Conservation (phyloP, 2,113 vertebrate genomes). For the Synchiropus splendidus region DNA sequence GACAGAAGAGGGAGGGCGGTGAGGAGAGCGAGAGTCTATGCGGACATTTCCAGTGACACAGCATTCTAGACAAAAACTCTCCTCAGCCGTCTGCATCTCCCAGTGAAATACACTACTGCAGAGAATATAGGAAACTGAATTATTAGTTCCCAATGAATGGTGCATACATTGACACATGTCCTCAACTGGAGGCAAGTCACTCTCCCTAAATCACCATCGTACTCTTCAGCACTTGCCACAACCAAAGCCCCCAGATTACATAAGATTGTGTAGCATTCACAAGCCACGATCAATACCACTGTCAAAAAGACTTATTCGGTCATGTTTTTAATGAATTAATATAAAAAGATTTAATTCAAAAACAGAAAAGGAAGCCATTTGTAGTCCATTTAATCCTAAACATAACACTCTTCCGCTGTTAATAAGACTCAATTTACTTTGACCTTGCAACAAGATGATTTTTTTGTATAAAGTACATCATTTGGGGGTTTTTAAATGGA, state of each 20-base stretch:
- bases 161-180: background rate
- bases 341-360: background rate
- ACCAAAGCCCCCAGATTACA: constrained; percentile 37
- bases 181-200: background rate
- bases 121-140: too few relatives aligned
- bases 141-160: too few relatives aligned
- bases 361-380: background rate
- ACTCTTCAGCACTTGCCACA: constrained; percentile 38
- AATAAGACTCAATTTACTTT: too few relatives aligned
- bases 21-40: constrained; percentile 28
- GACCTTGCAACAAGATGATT: too few relatives aligned
- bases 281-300: constrained; percentile 1
- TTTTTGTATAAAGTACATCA: too few relatives aligned
- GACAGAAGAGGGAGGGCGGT: constrained; percentile 14
- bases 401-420: too few relatives aligned
- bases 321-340: background rate
- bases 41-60: constrained; percentile 64
- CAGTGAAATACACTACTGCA: too few relatives aligned
- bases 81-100: too few relatives aligned
- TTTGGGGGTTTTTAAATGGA: too few relatives aligned
- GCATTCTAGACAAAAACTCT: constrained; percentile 50
- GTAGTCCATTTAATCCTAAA: too few relatives aligned
- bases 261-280: constrained; percentile 19
- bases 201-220: background rate
- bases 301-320: background rate